Percentiles rank a stretch among this genome's conserved stretches.
phyloP scores from a whole-genome alignment of 2,888 invertebrate genomes.

The Harpalus rubripes region DNA sequence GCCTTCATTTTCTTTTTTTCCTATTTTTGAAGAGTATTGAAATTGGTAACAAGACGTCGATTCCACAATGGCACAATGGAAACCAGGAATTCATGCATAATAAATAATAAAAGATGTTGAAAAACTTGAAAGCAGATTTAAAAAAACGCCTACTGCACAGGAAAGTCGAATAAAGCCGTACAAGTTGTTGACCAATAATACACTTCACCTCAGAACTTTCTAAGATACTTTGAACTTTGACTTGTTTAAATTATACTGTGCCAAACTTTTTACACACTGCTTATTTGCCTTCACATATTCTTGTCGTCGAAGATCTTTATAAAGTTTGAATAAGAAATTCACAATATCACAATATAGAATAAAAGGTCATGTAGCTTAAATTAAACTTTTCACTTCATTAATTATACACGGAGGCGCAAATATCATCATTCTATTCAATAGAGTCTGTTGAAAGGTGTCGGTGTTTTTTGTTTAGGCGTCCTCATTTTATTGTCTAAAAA shows the following conservation, averaged over 20 bases:
- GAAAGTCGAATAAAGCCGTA: constrained; percentile 17
- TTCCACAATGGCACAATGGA: neutral
- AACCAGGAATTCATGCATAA: constrained; percentile 28
- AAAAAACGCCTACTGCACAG: constrained; percentile 32
- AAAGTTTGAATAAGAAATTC: too few relatives aligned
- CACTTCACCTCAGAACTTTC: constrained; percentile 32
- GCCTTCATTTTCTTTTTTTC: neutral
- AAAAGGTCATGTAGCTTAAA: neutral
- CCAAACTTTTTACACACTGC: constrained; percentile 28
- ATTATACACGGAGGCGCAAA: too few relatives aligned
- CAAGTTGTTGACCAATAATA: constrained; percentile 47
- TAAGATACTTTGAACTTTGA: constrained; percentile 19
- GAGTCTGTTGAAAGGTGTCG: too few relatives aligned
- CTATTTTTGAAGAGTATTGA: neutral
- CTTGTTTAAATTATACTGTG: constrained; percentile 29
- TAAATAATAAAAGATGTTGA: constrained; percentile 40
- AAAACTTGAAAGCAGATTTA: constrained; percentile 35
- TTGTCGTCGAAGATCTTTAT: neutral
- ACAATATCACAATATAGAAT: too few relatives aligned
- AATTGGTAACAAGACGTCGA: constrained; percentile 18
- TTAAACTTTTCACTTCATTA: neutral
- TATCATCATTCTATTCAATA: too few relatives aligned
- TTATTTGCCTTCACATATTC: constrained; percentile 9
- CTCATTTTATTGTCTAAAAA: too few relatives aligned
- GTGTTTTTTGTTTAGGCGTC: too few relatives aligned